Base-by-base conservation (phyloP, 2,113 vertebrate species). In the Perca fluviatilis region DNA sequence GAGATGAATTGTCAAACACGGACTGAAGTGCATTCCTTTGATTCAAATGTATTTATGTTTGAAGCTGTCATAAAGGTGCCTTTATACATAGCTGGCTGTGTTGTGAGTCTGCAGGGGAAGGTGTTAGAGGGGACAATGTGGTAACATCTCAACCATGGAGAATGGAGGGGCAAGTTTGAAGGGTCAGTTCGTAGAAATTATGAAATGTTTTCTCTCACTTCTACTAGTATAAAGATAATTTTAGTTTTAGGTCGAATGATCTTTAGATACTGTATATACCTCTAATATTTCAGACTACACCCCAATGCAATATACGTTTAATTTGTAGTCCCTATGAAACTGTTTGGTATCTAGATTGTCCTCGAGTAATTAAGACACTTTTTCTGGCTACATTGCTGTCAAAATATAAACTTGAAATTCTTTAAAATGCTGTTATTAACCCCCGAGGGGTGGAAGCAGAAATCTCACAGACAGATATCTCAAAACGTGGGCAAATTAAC, bases 1-100 rank as follows among this genome's bases (percentile, higher is more conserved):
- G 68, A 36, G 5, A 64, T 75, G 51, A 79, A 18, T 70, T 0
- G 23, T 75, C 23, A 46, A 70, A 63, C 54, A 14, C 18, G 18
- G 36, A 57, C 43, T 51, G 30, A 53, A 62, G 15, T 54, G 46
- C 16, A 61, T 75, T 83, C n/a, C 50, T 85, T 43, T 70, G 72
- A 71, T 71, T 73, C 13, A 50, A 65, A 73, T 30, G 3, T 65
- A 16, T 53, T 33, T 61, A 56, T 67, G n/a, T 70, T 65, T 65
- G 14, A 56, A 71, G 10, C 46, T 51, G 27, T 30, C 61, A 67
- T 5, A 15, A 71, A 54, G 12, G 19, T 4, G 16, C n/a, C 15
- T 13, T 10, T 43, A 19, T n/a, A 58, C 68, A 68, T 5, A 65
- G 6, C n/a, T 40, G 10, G 8, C 3, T 3, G 6, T 60, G 65